phyloP scores from a whole-genome alignment of 2,888 invertebrate species.

The Bombylius major region DNA sequence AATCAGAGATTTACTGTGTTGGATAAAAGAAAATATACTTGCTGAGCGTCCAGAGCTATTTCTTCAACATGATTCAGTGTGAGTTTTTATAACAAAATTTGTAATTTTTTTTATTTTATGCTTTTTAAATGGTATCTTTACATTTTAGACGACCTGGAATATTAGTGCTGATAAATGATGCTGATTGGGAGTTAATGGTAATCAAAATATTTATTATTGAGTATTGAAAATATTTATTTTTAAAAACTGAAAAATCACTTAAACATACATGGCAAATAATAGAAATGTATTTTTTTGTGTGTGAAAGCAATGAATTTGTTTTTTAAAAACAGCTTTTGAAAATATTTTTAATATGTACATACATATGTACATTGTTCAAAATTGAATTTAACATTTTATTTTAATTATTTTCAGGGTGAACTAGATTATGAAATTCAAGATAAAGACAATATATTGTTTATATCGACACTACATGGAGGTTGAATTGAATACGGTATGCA shows the following conservation, averaged over 20 bases:
- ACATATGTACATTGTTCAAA: not conserved
- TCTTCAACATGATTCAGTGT: constrained; percentile 38
- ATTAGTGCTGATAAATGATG: constrained; percentile 83
- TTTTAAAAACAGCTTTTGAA: no score
- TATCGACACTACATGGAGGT: constrained; percentile 75
- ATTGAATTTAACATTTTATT: not conserved
- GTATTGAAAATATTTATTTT: not conserved
- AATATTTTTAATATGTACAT: no score
- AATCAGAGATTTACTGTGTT: constrained; percentile 56
- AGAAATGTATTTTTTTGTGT: not conserved
- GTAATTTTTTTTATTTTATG: constrained; percentile 15
- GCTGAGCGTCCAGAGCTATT: constrained; percentile 69
- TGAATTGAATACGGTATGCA: constrained; percentile 29
- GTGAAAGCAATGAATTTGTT: no score
- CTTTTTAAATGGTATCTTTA: constrained; percentile 26
- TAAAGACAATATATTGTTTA: constrained; percentile 63
- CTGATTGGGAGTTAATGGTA: constrained; percentile 81
- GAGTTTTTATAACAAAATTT: constrained; percentile 15
- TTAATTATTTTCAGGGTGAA: constrained; percentile 43
- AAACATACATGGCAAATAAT: no score
- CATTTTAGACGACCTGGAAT: constrained; percentile 64
- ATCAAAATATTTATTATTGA: not conserved
- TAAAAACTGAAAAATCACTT: not conserved
- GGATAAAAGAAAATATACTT: constrained; percentile 76
- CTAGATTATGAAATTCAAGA: constrained; percentile 54